Percentiles rank a stretch among this genome's conserved stretches.
Conservation (phyloP, 2,888 invertebrate species). For the Sarcophaga variegata region DNA sequence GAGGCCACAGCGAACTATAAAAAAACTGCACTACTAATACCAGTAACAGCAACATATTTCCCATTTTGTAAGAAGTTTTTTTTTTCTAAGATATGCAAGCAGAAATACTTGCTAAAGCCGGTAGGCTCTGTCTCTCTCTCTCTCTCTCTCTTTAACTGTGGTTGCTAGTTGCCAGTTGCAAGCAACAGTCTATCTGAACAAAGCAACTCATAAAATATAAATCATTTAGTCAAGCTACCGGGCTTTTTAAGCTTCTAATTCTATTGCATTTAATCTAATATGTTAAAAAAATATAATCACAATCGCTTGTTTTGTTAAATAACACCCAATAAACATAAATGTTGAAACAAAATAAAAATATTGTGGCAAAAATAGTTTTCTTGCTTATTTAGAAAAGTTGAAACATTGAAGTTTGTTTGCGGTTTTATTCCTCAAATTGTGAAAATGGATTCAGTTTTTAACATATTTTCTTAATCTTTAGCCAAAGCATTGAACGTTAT, state of each 20-base stretch:
- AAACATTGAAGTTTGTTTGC: too few relatives aligned
- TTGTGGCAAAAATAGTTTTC: not conserved
- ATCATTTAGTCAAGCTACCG: slow-evolving; percentile 75
- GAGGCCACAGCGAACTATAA: not conserved
- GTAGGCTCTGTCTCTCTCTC: not conserved
- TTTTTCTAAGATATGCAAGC: not conserved
- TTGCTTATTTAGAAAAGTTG: too few relatives aligned
- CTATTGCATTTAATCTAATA: slow-evolving; percentile 5
- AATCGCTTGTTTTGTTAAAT: not conserved
- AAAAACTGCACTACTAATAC: not conserved
- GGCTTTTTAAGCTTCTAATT: slow-evolving; percentile 69
- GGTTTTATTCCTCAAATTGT: too few relatives aligned
- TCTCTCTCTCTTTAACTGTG: not conserved
- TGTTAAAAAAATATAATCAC: not conserved
- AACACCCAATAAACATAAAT: not conserved
- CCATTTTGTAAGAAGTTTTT: too few relatives aligned
- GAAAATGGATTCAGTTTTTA: too few relatives aligned
- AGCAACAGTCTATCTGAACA: slow-evolving; percentile 5
- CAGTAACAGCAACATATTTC: not conserved
- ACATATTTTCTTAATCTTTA: too few relatives aligned
- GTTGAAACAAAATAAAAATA: not conserved
- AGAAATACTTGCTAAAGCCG: not conserved
- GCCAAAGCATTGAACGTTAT: too few relatives aligned
- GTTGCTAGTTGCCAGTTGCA: slow-evolving; percentile 4
- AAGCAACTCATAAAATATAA: slow-evolving; percentile 73